Conservation (phyloP, 2,113 vertebrate genomes). For the Argyrosomus japonicus region DNA sequence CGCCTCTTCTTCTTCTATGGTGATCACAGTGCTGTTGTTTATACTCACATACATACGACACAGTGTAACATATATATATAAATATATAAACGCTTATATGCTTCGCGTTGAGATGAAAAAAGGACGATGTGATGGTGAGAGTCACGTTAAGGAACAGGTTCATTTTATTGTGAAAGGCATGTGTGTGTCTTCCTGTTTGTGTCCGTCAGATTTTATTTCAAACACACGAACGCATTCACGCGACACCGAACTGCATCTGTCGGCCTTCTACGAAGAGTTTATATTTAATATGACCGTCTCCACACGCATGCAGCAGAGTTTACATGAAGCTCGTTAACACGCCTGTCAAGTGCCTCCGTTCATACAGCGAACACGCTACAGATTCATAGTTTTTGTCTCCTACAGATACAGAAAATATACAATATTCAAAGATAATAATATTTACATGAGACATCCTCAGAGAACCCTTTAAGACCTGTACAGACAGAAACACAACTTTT, state of each 20-base stretch:
- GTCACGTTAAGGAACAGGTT: conserved; percentile 67
- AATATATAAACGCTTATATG: conserved; percentile 67
- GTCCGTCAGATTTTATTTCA: conserved; percentile 59
- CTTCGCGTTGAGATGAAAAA: conserved; percentile 71
- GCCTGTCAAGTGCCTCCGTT: conserved; percentile 88
- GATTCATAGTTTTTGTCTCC: conserved; percentile 83
- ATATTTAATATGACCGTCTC: conserved; percentile 78
- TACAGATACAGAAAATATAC: conserved; percentile 83
- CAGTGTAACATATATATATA: conserved; percentile 68
- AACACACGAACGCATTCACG: conserved; percentile 56
- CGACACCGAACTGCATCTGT: conserved; percentile 61
- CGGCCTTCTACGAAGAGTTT: conserved; percentile 75
- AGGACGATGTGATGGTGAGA: conserved; percentile 66
- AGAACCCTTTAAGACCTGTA: conserved; percentile 81
- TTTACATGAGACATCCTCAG: conserved; percentile 67
- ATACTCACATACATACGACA: conserved; percentile 70
- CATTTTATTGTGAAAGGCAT: conserved; percentile 70
- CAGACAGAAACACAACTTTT: conserved; percentile 50
- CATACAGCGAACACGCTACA: conserved; percentile 83
- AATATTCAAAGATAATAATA: conserved; percentile 69
- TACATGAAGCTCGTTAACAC: conserved; percentile 78
- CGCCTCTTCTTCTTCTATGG: conserved; percentile 60
- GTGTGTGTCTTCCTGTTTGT: conserved; percentile 68
- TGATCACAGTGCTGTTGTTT: conserved; percentile 78
- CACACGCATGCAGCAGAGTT: conserved; percentile 80